A percentile compares a stretch with the other conserved stretches of the same genome.
phyloP scores from a whole-genome alignment of 2,797 vertebrate genomes.

The Acrossocheilus wenchowensis region DNA sequence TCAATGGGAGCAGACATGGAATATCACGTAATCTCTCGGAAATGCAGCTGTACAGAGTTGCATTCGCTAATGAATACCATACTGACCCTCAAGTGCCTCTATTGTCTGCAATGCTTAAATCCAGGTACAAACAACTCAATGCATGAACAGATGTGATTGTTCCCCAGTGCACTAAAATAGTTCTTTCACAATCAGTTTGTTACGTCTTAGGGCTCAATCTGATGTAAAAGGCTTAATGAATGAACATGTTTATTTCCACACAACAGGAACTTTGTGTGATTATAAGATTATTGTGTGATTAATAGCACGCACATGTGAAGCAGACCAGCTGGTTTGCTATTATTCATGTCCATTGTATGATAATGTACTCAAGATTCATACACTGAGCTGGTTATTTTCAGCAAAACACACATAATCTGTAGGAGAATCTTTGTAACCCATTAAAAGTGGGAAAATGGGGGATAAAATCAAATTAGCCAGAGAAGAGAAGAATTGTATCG shows the following conservation, averaged over 20 bases:
- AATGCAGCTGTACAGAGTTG: slow-evolving; percentile 30
- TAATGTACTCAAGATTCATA: background rate
- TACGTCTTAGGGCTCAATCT: background rate
- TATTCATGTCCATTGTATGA: background rate
- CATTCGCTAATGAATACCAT: slow-evolving; percentile 57
- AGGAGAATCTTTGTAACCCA: background rate
- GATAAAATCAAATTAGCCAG: slow-evolving; percentile 1
- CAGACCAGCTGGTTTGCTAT: background rate
- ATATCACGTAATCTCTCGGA: slow-evolving; percentile 35
- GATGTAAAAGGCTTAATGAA: slow-evolving; percentile 2
- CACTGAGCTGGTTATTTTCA: background rate
- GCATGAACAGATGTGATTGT: slow-evolving; percentile 1
- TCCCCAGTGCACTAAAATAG: background rate
- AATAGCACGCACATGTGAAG: background rate
- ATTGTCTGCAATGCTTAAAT: slow-evolving; percentile 13
- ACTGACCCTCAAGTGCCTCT: slow-evolving; percentile 32
- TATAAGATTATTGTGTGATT: background rate
- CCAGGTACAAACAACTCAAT: slow-evolving; percentile 25
- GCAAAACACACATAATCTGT: background rate
- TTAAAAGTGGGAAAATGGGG: background rate
- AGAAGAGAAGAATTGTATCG: background rate
- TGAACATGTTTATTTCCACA: background rate
- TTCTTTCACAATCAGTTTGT: background rate
- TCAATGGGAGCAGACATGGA: slow-evolving; percentile 30
- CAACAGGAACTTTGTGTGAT: background rate